Base-by-base conservation (phyloP, 2,113 vertebrate species). In the Prionailurus bengalensis region DNA sequence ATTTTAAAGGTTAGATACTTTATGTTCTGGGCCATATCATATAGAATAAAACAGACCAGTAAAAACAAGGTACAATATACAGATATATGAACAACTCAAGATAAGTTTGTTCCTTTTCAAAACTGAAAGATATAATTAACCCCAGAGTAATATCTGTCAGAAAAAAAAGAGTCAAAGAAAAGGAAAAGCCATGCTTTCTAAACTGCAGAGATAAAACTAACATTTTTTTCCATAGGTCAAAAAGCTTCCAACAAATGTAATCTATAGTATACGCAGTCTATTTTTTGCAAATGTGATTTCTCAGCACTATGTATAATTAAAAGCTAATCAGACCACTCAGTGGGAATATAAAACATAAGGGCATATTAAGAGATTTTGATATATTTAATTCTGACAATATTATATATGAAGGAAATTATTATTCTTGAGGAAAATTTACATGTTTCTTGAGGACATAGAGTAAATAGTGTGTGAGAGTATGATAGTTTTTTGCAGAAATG, bases 81-180 rank as follows among this genome's bases (percentile, higher is more conserved):
- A 80, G 13, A 80, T 29, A 71, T 53, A 84, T 27, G 63, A 91
- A 42, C 19, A 94, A 92, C 45, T 91, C 73, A 61, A 94, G 23
- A 42, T 55, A 42, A 1, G 1, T 63, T n/a, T 9, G 2, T 97
- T 97, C n/a, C 19, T 17, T 78, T 73, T 10, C 53, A 51, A 87
- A 96, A 94, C 45, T 66, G 42, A 89, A 95, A 95, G 73, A 33
- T 63, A 48, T 61, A 86, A 97, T 93, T 92, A 94, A 82, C 27
- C 5, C 9, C 25, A 68, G 19, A 82, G 45, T 76, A 71, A 91
- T 89, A 91, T 80, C 17, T 61, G 94, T 61, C 58, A 88, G 53
- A 55, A 33, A 91, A 48, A 84, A 80, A 79, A 48, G 16, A 84
- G 70, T 10, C 39, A 90, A 71, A 89, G 21, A 27, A 73, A 81